These are phyloP conservation scores for Neoscelio sp. DNA, from an alignment of 2,888 invertebrate species.

Conservation along the genomic window DNA sequence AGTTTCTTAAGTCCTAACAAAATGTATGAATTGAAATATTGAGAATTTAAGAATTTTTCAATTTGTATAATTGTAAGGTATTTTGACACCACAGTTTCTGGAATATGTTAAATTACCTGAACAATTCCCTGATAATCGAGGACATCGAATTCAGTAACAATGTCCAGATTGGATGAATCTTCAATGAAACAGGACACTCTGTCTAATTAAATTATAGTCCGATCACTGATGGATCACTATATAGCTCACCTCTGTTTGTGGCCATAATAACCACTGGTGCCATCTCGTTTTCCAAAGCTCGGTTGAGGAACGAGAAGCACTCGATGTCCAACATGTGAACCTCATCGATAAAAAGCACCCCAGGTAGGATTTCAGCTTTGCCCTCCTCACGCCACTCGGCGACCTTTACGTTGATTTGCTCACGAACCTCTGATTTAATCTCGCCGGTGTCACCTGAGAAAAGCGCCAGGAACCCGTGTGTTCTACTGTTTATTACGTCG, in stretches of 20 bases:
- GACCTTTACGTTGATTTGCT: constrained; percentile 98
- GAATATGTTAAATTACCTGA: too few relatives aligned
- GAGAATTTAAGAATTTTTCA: too few relatives aligned
- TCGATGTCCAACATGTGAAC: constrained; percentile 99
- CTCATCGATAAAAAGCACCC: constrained; percentile 98
- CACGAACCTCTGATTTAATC: constrained; percentile 98
- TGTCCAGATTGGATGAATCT: too few relatives aligned
- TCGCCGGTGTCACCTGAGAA: constrained; percentile 99
- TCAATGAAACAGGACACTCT: too few relatives aligned
- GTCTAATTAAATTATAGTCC: not conserved
- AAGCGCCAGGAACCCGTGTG: constrained; percentile 98
- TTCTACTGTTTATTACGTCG: constrained; percentile 99
- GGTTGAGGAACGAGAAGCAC: constrained; percentile 98
- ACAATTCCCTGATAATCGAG: too few relatives aligned
- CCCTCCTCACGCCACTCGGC: constrained; percentile 99
- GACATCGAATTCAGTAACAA: too few relatives aligned
- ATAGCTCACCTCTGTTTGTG: constrained; percentile 91
- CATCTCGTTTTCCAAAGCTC: constrained; percentile 98
- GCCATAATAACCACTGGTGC: constrained; percentile 99
- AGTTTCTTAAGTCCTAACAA: too few relatives aligned
- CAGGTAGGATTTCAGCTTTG: constrained; percentile 99
- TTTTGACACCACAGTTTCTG: too few relatives aligned
- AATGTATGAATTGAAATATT: too few relatives aligned
- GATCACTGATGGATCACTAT: too few relatives aligned
- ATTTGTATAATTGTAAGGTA: too few relatives aligned